Evolutionary conservation across 2,797 vertebrate genomes (phyloP).

Genomic region (Ctenosaura bakeri): DNA sequence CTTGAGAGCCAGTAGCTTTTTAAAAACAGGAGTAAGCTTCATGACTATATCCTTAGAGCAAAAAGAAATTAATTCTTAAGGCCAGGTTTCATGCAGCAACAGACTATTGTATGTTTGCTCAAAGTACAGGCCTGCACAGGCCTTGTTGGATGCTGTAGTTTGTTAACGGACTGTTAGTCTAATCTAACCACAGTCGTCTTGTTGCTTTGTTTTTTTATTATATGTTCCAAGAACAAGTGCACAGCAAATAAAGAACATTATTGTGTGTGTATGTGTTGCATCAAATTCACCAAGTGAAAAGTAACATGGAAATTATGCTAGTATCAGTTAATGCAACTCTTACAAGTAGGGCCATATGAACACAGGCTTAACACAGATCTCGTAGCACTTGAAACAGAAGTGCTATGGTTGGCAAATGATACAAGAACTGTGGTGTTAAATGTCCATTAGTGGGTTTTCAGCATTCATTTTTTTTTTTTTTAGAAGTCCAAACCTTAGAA

Average conservation of each 20-base stretch:
- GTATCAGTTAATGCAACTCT: not conserved
- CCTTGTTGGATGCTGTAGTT: no score
- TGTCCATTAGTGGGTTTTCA: not conserved
- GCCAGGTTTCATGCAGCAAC: not conserved
- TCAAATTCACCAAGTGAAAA: not conserved
- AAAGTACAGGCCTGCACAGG: not conserved
- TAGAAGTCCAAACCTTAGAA: not conserved
- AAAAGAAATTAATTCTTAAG: not conserved
- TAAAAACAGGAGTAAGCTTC: not conserved
- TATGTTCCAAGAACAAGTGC: no score
- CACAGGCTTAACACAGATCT: not conserved
- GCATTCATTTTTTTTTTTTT: not conserved
- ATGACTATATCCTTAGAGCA: not conserved
- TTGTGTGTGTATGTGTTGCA: no score
- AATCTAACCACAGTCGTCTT: no score
- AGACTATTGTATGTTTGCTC: not conserved
- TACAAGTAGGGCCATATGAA: not conserved
- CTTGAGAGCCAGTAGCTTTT: not conserved
- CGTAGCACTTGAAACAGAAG: not conserved
- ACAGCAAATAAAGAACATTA: no score
- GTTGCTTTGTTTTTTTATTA: no score
- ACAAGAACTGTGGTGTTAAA: not conserved
- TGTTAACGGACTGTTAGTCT: not conserved
- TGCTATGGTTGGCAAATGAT: not conserved
- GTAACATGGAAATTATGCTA: not conserved